A percentile compares a stretch with the other conserved stretches of the same genome.
These are phyloP conservation scores for Xenus cinereus DNA, from an alignment of 2,113 vertebrate species.

Conservation along the genomic window DNA sequence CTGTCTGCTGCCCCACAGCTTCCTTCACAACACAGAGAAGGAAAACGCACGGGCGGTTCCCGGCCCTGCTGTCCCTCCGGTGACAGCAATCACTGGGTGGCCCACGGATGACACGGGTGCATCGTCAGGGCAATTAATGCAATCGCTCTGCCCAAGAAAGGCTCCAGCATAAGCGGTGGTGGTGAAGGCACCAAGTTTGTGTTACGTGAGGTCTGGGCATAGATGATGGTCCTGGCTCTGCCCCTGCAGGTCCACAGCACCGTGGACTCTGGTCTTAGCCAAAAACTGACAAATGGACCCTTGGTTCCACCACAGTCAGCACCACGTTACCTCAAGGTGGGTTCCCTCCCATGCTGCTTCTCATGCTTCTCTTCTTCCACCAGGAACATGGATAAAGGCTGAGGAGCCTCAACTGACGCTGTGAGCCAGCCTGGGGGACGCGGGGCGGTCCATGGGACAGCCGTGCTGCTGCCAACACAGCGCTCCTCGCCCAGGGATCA, in stretches of 20 bases:
- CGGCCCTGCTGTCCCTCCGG: background rate
- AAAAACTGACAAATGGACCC: background rate
- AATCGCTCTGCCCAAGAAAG: background rate
- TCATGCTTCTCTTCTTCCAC: background rate
- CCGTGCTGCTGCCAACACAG: background rate
- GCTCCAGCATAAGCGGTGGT: background rate
- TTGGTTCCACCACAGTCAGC: background rate
- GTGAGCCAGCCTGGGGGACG: background rate
- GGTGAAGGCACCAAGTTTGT: background rate
- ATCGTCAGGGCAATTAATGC: background rate
- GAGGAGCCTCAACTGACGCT: background rate
- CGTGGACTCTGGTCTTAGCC: accelerated
- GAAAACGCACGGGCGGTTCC: accelerated
- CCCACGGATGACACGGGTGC: accelerated
- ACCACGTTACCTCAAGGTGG: background rate
- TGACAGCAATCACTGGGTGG: background rate
- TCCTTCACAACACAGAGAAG: background rate
- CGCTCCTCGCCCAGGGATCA: accelerated
- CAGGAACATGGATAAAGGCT: constrained; percentile 14
- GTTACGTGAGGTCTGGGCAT: background rate
- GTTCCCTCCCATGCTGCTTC: background rate
- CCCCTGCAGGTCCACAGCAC: background rate
- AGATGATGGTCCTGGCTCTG: background rate
- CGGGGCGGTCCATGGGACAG: background rate
- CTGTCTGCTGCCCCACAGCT: background rate